phyloP scores from a whole-genome alignment of 2,113 vertebrate genomes.

The Sphyrna mokarran region DNA sequence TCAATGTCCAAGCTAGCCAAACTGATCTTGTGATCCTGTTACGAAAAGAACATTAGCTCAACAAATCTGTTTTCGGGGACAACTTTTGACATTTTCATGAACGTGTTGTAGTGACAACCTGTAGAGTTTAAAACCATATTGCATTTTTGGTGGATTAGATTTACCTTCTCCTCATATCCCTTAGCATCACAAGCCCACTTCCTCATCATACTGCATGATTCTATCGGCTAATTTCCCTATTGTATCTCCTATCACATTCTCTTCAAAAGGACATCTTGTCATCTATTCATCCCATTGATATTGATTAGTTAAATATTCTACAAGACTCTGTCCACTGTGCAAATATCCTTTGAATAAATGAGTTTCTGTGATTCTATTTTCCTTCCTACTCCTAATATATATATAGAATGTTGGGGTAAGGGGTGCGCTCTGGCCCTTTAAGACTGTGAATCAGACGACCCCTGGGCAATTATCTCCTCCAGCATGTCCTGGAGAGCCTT shows the following conservation, averaged over 20 bases:
- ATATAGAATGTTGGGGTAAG: too few species aligned
- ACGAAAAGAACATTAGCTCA: not conserved
- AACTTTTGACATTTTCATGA: not conserved
- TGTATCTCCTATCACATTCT: not conserved
- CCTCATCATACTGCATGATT: not conserved
- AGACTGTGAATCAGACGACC: too few species aligned
- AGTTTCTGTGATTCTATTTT: not conserved
- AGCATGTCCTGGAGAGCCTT: too few species aligned
- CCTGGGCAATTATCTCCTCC: too few species aligned
- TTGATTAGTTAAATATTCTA: not conserved
- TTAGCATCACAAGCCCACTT: not conserved
- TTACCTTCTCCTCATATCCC: not conserved
- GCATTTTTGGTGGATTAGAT: not conserved
- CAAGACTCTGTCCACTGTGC: not conserved
- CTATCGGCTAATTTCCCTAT: not conserved
- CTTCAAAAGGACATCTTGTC: not conserved
- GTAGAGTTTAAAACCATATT: not conserved
- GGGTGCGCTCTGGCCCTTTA: too few species aligned
- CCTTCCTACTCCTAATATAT: not conserved
- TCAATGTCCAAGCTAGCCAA: constrained; percentile 79
- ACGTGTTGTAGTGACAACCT: not conserved
- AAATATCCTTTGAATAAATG: not conserved
- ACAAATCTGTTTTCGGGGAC: not conserved
- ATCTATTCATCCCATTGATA: not conserved
- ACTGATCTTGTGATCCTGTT: constrained; percentile 58